Evolutionary conservation across 2,888 invertebrate species (phyloP), one percentile per base, ranked within the genome.

Genomic region (Oligia fasciuncula): DNA sequence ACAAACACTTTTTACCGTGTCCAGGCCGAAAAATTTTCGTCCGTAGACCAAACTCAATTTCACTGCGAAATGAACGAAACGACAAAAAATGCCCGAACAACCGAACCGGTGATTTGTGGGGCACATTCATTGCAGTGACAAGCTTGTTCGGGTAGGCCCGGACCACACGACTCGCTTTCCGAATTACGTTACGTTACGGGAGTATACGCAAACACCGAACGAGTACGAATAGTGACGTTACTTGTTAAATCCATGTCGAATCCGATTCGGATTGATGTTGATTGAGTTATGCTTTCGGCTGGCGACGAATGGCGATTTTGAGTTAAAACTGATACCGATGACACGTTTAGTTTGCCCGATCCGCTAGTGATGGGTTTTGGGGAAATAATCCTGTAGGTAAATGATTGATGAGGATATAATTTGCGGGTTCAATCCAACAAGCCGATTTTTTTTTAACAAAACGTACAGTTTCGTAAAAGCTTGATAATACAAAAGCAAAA

Each of bases 101-200:
- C 92, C 94, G 93, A 93, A 91, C 93, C 91, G 92, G 96, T 96
- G 96, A 96, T 96, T 96, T 96, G 96, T 96, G 95, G 95, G 89
- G 89, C 92, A 93, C 95, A 96, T 96, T 94, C 95, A 93, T 96
- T 95, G 95, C 95, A 95, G 94, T 95, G 96, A 96, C 96, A 96
- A 93, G 94, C 94, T 94, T 93, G 95, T 94, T 92, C 93, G 91
- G 91, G 89, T 91, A 91, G 89, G 88, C 89, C 83, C 88, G 93
- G 88, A 87, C 90, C 93, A 94, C 93, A 95, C 94, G 89, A 92
- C 91, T 90, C 91, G 93, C 89, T 93, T 92, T 91, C 89, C 88
- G 89, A 91, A 92, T 92, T 92, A 91, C 90, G 90, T 91, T 91
- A 91, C 90, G 85, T 81, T 87, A 88, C 82, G 84, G 81, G 88